A percentile compares a stretch with the other conserved stretches of the same genome.
Conservation (phyloP, 1,140 invertebrate species). For the Sesamia nonagrioides region DNA sequence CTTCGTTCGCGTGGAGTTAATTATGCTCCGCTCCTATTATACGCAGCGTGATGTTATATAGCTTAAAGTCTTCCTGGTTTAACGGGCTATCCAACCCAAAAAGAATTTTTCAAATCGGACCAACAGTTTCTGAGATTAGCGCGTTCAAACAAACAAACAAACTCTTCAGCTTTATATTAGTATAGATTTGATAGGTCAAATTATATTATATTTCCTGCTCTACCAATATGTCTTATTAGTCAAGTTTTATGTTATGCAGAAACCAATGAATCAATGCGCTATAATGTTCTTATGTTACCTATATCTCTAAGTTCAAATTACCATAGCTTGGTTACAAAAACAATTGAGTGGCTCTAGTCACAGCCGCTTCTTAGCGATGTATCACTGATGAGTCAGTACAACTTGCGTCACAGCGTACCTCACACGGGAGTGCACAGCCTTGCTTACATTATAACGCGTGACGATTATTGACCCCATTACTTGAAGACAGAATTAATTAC, state of each 20-base stretch:
- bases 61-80: too few species aligned
- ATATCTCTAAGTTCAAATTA: constrained; percentile 36
- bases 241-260: background rate
- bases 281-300: background rate
- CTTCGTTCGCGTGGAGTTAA: too few species aligned
- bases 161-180: too few species aligned
- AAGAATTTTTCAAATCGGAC: too few species aligned
- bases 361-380: constrained; percentile 60
- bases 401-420: constrained; percentile 68
- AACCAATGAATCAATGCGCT: constrained; percentile 14
- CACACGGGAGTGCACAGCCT: constrained; percentile 57
- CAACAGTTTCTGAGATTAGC: too few species aligned
- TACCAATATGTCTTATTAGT: background rate
- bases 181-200: background rate
- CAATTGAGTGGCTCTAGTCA: constrained; percentile 64
- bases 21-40: too few species aligned
- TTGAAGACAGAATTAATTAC: constrained; percentile 38
- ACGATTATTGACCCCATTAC: constrained; percentile 71
- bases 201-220: background rate
- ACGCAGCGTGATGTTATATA: too few species aligned
- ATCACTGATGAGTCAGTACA: constrained; percentile 72
- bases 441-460: constrained; percentile 60
- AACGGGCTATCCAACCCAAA: too few species aligned
- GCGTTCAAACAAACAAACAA: too few species aligned
- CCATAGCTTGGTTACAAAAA: constrained; percentile 53